phyloP scores from a whole-genome alignment of 2,888 invertebrate genomes.

The Microctonus aethiopoides region DNA sequence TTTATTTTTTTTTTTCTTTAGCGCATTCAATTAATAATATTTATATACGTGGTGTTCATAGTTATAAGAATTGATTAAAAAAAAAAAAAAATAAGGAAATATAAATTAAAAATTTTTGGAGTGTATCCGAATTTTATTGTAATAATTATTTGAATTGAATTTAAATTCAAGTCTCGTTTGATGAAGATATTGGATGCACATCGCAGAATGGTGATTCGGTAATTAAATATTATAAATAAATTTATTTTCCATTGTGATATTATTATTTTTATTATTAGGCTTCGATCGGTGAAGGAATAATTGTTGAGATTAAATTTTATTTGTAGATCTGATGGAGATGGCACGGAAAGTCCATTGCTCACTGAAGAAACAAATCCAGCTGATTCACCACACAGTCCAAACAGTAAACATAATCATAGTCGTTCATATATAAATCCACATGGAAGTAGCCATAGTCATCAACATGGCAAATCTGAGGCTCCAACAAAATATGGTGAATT shows the following conservation, averaged over 20 bases:
- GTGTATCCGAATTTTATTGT: background rate
- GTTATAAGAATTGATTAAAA: background rate
- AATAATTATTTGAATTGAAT: background rate
- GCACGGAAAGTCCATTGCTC: slow-evolving; percentile 65
- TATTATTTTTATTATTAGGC: background rate
- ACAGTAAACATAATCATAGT: slow-evolving; percentile 61
- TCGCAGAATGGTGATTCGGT: slow-evolving; percentile 37
- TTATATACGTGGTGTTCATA: background rate
- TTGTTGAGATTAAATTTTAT: slow-evolving; percentile 10
- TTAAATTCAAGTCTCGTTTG: slow-evolving; percentile 6
- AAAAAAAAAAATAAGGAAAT: background rate
- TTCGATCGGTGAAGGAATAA: background rate
- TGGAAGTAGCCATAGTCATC: slow-evolving; percentile 68
- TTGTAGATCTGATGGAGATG: slow-evolving; percentile 65
- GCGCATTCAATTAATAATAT: slow-evolving; percentile 10
- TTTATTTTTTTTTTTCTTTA: slow-evolving; percentile 3
- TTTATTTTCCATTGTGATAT: too few relatives aligned
- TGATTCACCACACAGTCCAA: slow-evolving; percentile 64
- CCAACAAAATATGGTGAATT: slow-evolving; percentile 91
- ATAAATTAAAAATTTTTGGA: background rate
- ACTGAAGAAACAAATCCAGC: slow-evolving; percentile 65
- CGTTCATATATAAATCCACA: slow-evolving; percentile 59
- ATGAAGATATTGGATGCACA: slow-evolving; percentile 15
- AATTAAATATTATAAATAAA: too few relatives aligned
- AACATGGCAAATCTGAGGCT: slow-evolving; percentile 83